Evolutionary conservation across 2,797 vertebrate genomes (phyloP), one percentile per base, ranked within the genome.

Genomic region (Pipistrellus kuhlii): DNA sequence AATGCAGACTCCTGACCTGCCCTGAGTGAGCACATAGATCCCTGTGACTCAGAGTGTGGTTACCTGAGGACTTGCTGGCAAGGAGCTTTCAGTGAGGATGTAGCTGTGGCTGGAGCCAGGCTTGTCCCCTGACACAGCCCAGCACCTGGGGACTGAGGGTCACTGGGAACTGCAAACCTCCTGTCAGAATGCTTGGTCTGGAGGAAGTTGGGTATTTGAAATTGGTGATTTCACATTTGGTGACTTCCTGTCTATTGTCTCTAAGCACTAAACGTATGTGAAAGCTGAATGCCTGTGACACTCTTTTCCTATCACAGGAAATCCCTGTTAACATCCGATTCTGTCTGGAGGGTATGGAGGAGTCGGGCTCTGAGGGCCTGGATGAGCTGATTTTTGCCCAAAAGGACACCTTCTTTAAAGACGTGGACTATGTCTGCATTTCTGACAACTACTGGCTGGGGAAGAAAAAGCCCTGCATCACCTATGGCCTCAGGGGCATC

Each of bases 361-460:
- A 99, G 94, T 99, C 99, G 0, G 99, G 99, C 62, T 99, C 99
- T 0, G 99, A 99, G 95, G 99, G 99, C 68, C 98, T 99, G 87
- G 99, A 99, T 21, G 98, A 99, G 0, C 98, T 99, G 91, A 99
- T 99, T 90, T 99, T 99, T 84, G 96, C 99, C 44, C 98, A 98
- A 20, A 99, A 98, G 96, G 99, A 99, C 80, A 94, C 97, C 3
- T 99, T 99, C 98, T 99, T 99, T 20, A 99, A 99, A 96, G 99
- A 98, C 0, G 99, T 99, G 69, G 99, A 99, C 97, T 99, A 99
- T 0, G 55, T 99, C 93, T 99, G 99, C 98, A 99, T 99, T 97
- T 99, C 99, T 5, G 99, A 99, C 98, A 99, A 99, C 97, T 99
- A 99, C 97, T 99, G 99, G 99, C 98, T 99, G 85, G 99, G 99